Evolutionary conservation across 2,888 invertebrate species (phyloP).

Genomic region (Amblyjoppa fuscipennis): DNA sequence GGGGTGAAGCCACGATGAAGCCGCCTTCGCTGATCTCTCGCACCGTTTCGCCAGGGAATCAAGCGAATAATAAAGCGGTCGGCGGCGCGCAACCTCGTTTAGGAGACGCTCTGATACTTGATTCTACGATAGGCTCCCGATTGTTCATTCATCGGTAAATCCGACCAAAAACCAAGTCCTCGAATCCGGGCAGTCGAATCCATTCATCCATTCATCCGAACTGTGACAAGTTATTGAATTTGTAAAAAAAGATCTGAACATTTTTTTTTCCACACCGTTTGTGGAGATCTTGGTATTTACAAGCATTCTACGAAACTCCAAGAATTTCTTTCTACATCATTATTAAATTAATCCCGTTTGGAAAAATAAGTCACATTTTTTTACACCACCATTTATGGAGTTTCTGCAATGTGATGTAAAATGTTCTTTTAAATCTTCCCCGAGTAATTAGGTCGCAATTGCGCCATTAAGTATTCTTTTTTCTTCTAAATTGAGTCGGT

Average conservation of each 20-base stretch:
- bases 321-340: too few relatives aligned
- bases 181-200: background rate
- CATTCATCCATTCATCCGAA: background rate
- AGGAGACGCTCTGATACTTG: conserved; percentile 36
- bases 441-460: too few relatives aligned
- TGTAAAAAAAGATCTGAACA: background rate
- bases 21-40: conserved; percentile 48
- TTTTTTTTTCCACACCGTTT: background rate
- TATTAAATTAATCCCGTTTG: too few relatives aligned
- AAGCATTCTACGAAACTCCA: too few relatives aligned
- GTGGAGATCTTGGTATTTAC: background rate
- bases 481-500: background rate
- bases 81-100: conserved; percentile 66
- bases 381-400: too few relatives aligned
- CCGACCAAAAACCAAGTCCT: background rate
- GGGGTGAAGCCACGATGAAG: conserved; percentile 31
- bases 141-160: background rate
- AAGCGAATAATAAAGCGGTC: conserved; percentile 69
- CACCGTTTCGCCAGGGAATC: conserved; percentile 69
- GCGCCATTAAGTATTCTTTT: background rate
- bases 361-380: too few relatives aligned
- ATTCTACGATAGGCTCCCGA: background rate
- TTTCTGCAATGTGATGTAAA: too few relatives aligned
- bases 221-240: background rate
- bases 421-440: background rate